Percentiles rank a stretch among this genome's conserved stretches.
Conservation (phyloP, 2,888 invertebrate species). For the Apeira syringaria region DNA sequence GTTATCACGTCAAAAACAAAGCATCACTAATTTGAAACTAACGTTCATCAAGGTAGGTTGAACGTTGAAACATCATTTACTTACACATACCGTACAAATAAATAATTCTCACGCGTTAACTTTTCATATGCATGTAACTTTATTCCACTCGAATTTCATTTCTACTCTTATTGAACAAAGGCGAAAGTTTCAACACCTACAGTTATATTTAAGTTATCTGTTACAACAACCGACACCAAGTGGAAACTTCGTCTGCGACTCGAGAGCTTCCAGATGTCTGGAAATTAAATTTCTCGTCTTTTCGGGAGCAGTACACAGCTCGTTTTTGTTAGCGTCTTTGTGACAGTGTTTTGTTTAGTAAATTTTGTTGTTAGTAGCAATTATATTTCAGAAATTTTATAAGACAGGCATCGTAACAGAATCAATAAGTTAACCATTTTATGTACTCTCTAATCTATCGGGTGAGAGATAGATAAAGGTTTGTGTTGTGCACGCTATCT, state of each 20-base stretch:
- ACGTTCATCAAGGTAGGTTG: no score
- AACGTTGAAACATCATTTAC: neutral
- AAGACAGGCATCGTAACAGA: neutral
- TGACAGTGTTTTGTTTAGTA: conserved; percentile 5
- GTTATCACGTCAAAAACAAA: no score
- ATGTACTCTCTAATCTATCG: no score
- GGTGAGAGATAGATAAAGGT: no score
- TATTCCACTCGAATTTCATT: conserved; percentile 22
- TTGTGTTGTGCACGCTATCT: no score
- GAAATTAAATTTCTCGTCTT: conserved; percentile 45
- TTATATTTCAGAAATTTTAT: neutral
- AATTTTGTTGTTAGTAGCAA: conserved; percentile 1
- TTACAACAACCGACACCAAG: conserved; percentile 50
- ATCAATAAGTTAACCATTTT: no score
- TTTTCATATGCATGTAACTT: conserved; percentile 22
- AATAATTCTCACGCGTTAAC: conserved; percentile 13
- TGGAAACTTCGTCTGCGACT: conserved; percentile 39
- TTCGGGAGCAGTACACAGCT: conserved; percentile 10
- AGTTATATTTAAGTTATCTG: conserved; percentile 46
- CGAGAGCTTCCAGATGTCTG: conserved; percentile 41
- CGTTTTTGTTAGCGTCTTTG: conserved; percentile 18
- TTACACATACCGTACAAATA: conserved; percentile 5
- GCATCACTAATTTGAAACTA: no score
- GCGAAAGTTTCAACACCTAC: conserved; percentile 36
- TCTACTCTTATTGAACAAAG: conserved; percentile 41